Conservation (phyloP, 2,797 vertebrate genomes). For the Schizothorax lantsangensis region DNA sequence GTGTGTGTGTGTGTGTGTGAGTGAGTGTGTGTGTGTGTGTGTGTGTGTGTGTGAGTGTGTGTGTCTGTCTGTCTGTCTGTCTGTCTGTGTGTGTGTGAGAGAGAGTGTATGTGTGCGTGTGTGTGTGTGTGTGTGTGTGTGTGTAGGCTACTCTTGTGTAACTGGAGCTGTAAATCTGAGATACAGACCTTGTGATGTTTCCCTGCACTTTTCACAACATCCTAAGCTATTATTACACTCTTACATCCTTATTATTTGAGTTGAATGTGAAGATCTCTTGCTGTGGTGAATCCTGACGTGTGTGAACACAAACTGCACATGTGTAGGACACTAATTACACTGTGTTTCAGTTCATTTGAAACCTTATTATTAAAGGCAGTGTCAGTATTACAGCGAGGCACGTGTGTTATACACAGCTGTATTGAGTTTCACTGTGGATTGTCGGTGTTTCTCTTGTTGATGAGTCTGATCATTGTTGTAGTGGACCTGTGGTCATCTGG, state of each 20-base stretch:
- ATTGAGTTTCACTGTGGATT: background rate
- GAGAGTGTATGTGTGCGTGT: no score
- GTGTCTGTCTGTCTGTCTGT: no score
- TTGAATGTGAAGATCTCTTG: background rate
- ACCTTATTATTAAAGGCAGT: background rate
- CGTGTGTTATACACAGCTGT: background rate
- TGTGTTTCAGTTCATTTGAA: background rate
- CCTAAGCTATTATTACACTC: background rate
- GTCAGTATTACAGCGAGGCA: background rate
- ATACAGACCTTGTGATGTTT: background rate
- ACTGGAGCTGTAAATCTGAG: no score
- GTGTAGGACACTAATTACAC: background rate
- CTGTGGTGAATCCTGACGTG: background rate
- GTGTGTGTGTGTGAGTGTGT: no score
- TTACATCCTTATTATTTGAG: background rate
- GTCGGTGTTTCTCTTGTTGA: background rate
- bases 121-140: no score
- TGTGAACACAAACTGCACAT: background rate
- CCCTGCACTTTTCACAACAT: background rate
- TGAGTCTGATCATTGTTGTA: background rate
- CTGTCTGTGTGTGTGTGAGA: no score
- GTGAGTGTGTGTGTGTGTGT: no score
- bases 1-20: no score
- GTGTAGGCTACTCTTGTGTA: no score
- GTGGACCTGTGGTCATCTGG: background rate